phyloP scores from a whole-genome alignment of 2,113 vertebrate genomes.

The Corapipo altera region DNA sequence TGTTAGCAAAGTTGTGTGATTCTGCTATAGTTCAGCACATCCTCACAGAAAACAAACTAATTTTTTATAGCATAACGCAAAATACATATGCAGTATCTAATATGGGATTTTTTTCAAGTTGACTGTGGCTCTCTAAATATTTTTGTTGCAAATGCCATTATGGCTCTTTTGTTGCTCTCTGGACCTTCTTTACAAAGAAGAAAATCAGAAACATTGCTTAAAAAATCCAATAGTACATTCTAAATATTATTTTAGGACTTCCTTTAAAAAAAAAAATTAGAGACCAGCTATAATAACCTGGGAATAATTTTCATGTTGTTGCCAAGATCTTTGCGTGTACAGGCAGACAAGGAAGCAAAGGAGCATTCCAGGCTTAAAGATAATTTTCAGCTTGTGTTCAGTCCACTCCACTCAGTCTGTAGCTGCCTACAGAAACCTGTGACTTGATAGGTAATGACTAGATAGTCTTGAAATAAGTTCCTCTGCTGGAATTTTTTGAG shows the following conservation, averaged over 20 bases:
- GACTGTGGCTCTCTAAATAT: not conserved
- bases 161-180: not conserved
- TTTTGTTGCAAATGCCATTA: not conserved
- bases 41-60: not conserved
- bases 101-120: not conserved
- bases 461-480: not conserved
- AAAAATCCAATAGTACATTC: not conserved
- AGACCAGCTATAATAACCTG: not conserved
- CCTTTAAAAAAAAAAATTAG: not conserved
- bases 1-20: not conserved
- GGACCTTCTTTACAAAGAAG: not conserved
- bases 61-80: not conserved
- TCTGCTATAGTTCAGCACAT: not conserved
- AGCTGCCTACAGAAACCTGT: not conserved
- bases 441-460: not conserved
- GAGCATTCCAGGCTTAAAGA: not conserved
- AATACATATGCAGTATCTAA: not conserved
- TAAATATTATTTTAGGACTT: not conserved
- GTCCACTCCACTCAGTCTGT: not conserved
- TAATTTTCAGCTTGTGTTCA: not conserved
- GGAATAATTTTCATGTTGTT: not conserved
- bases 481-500: not conserved
- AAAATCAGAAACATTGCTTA: not conserved
- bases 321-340: not conserved
- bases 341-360: not conserved